Percentiles rank a stretch among this genome's conserved stretches.
These are phyloP conservation scores for Rhizomys pruinosus DNA, from an alignment of 2,113 vertebrate genomes.

Conservation along the genomic window DNA sequence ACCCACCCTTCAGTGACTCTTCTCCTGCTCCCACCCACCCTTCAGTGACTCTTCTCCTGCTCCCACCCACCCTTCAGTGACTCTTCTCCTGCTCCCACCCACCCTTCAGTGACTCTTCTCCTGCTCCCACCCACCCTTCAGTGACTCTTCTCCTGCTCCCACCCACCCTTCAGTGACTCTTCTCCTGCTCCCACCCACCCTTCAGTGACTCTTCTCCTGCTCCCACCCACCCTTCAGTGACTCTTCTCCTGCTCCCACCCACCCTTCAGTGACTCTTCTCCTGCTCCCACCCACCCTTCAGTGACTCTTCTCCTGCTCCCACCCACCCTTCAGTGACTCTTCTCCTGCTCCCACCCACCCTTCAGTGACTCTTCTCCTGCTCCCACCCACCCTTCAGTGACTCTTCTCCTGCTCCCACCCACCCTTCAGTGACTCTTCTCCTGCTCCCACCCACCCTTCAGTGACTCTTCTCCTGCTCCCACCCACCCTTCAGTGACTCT, in stretches of 20 bases:
- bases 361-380: neutral
- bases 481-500: neutral
- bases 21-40: neutral
- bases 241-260: neutral
- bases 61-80: neutral
- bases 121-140: neutral
- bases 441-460: neutral
- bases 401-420: neutral
- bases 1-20: neutral
- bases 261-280: neutral
- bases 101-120: neutral
- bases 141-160: neutral
- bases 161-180: neutral
- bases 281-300: neutral
- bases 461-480: neutral
- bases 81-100: neutral
- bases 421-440: neutral
- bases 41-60: neutral
- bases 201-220: neutral
- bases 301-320: neutral
- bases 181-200: neutral
- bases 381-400: neutral
- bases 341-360: neutral
- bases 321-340: neutral
- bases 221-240: neutral